Evolutionary conservation across 2,888 invertebrate species (phyloP), one percentile per base, ranked within the genome.

Genomic region (Halictus ligatus): DNA sequence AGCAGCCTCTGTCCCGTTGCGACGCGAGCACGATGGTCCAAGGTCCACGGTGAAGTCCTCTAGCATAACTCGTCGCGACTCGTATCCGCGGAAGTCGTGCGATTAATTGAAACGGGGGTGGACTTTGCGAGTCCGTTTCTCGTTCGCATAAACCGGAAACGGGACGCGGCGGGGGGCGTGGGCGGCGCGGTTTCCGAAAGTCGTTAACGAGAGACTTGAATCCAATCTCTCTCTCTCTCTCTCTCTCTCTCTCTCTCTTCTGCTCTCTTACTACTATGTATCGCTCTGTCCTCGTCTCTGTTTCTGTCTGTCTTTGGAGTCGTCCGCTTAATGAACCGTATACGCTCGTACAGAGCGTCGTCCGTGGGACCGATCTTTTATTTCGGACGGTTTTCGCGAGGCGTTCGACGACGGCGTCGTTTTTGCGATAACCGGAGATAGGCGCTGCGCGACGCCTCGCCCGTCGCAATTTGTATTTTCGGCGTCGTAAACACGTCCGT

Each of bases 401-500:
- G 75, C n/a, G 69, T 43, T 25, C 67, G 83, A 58, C 69, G 54
- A 54, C 15, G 64, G 25, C 48, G 64, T 74, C 75, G 80, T 85
- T 90, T 87, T 89, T 84, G 89, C 82, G 85, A 84, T 80, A 80
- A 73, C 83, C 71, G 69, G 43, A 21, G 76, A 67, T 64, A n/a
- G 69, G 40, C 40, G 69, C 29, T 54, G 60, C 35, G 73, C 48
- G 80, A 69, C 74, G 50, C 76, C 46, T 15, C 46, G 72, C 50
- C 64, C 81, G 83, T 69, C 67, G 90, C 91, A 91, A 93, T 93
- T 92, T 91, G 93, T 93, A 93, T 93, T 93, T 93, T 92, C 90
- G 93, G 93, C 92, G 91, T 92, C 93, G 91, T 93, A 93, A 93
- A 93, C 93, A 93, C 93, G 90, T 90, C 91, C 88, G 91, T 91